phyloP scores from a whole-genome alignment of 2,113 vertebrate species.

The Colius striatus region DNA sequence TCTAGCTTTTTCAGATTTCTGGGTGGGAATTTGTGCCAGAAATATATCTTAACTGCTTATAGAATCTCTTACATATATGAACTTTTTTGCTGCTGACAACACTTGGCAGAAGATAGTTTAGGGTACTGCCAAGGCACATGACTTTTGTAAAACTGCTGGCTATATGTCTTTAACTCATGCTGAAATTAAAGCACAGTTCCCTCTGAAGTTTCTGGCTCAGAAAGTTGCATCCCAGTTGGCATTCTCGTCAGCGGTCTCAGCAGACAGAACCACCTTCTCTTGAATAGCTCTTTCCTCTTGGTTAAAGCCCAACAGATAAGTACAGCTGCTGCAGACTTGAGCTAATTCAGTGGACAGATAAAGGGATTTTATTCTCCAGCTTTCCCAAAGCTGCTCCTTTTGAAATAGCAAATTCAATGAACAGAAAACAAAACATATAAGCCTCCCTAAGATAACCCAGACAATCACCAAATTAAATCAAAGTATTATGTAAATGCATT shows the following conservation, averaged over 20 bases:
- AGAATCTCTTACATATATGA: not conserved
- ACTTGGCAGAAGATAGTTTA: not conserved
- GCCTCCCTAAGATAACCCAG: not conserved
- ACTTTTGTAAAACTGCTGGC: not conserved
- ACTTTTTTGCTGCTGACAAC: not conserved
- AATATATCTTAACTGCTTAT: not conserved
- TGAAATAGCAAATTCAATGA: conserved; percentile 13
- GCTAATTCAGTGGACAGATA: conserved; percentile 29
- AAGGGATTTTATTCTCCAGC: conserved; percentile 35
- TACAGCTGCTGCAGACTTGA: not conserved
- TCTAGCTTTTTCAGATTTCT: not conserved
- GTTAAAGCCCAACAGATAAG: conserved; percentile 1
- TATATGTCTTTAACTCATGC: not conserved
- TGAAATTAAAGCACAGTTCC: conserved; percentile 4
- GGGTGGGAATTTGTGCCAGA: not conserved
- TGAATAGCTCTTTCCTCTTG: not conserved
- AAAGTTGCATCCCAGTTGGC: not conserved
- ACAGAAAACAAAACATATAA: not conserved
- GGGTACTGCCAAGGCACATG: not conserved
- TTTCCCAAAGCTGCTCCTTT: not conserved
- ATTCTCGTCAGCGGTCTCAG: not conserved
- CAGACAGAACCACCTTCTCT: conserved; percentile 17
- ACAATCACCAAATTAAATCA: conserved; percentile 26
- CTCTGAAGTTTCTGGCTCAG: conserved; percentile 22
- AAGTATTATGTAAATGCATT: conserved; percentile 9